These are phyloP conservation scores for Pherbina coryleti DNA, from an alignment of 2,888 invertebrate species.

Conservation along the genomic window DNA sequence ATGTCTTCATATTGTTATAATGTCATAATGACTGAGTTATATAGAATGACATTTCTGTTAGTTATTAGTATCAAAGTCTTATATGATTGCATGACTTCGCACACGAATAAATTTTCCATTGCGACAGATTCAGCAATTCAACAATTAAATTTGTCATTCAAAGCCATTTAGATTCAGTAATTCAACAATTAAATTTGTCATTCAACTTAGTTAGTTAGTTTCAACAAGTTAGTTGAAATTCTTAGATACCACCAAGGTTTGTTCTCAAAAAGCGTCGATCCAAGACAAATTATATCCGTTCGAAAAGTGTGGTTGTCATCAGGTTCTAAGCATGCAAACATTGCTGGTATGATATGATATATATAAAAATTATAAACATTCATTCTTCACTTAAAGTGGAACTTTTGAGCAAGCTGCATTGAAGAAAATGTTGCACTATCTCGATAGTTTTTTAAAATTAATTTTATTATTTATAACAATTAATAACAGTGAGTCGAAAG, in stretches of 20 bases:
- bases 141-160: neutral
- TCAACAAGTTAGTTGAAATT: neutral
- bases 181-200: neutral
- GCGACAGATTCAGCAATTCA: neutral
- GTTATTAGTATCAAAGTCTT: too few relatives aligned
- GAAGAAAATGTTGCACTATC: neutral
- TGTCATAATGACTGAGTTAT: too few relatives aligned
- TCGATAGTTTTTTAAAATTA: neutral
- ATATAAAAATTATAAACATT: constrained; percentile 10
- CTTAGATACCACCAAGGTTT: constrained; percentile 1
- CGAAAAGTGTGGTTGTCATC: constrained; percentile 4
- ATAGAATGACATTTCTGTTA: too few relatives aligned
- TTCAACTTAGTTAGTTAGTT: neutral
- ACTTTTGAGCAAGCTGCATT: neutral
- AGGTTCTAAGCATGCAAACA: neutral
- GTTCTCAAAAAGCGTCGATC: constrained; percentile 55
- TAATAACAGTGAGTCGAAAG: neutral
- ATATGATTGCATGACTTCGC: too few relatives aligned
- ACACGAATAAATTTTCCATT: neutral
- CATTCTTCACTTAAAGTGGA: neutral
- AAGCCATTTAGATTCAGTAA: neutral
- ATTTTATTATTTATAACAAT: neutral
- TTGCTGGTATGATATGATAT: neutral
- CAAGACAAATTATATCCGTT: constrained; percentile 55
- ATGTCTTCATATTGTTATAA: too few relatives aligned